These are phyloP conservation scores for Amblyjoppa fuscipennis DNA, from an alignment of 2,888 invertebrate genomes.

Conservation along the genomic window DNA sequence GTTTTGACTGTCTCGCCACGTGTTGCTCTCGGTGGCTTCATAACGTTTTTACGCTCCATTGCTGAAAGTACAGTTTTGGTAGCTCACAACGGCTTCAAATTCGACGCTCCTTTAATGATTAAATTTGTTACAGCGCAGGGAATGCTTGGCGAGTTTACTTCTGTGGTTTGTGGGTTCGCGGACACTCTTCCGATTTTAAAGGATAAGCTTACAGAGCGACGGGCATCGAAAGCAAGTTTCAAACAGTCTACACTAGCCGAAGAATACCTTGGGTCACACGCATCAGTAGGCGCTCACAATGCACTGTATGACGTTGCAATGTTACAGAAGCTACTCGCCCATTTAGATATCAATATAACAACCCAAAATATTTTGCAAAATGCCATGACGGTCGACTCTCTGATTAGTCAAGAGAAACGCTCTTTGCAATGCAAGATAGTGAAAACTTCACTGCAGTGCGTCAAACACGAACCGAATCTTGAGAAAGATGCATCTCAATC, in stretches of 20 bases:
- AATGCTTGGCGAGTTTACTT: constrained; percentile 9
- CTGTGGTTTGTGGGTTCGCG: constrained; percentile 36
- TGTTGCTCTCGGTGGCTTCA: no score
- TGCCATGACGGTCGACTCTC: constrained; percentile 6
- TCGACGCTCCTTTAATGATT: constrained; percentile 43
- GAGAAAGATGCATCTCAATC: no score
- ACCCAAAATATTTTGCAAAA: constrained; percentile 32
- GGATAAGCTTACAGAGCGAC: constrained; percentile 35
- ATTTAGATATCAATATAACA: constrained; percentile 36
- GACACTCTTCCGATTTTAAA: constrained; percentile 46
- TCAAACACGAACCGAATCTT: no score
- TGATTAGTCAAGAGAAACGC: no score
- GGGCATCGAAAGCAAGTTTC: constrained; percentile 40
- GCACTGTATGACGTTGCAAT: constrained; percentile 39
- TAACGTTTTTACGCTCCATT: background rate
- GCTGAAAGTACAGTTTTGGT: constrained; percentile 33
- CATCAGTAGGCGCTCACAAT: constrained; percentile 43
- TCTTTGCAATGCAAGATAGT: no score
- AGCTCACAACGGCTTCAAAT: constrained; percentile 54
- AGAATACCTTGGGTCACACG: constrained; percentile 23
- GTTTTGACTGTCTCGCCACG: constrained; percentile 19
- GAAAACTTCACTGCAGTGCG: no score
- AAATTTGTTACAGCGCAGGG: constrained; percentile 12
- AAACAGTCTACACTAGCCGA: constrained; percentile 39
- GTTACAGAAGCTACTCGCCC: constrained; percentile 36